Evolutionary conservation across 1,140 invertebrate genomes (phyloP).

Genomic region (Lethocerus indicus): DNA sequence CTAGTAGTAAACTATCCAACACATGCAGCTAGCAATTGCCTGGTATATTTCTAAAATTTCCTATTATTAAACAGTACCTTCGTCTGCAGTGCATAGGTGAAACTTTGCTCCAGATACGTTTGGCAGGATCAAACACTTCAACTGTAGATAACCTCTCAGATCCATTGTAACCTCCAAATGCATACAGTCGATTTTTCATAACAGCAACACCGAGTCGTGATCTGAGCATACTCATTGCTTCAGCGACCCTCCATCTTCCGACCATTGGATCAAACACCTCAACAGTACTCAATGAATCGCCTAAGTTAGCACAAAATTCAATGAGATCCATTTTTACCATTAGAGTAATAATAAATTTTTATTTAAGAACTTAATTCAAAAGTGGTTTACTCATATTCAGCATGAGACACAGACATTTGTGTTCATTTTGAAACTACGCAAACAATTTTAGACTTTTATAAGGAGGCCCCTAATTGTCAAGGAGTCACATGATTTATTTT

Average conservation of each 20-base stretch:
- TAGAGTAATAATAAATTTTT: not conserved
- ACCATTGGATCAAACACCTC: slow-evolving; percentile 66
- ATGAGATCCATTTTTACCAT: not conserved
- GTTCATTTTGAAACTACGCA: no score
- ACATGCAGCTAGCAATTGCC: no score
- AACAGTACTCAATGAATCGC: slow-evolving; percentile 72
- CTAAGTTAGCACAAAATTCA: slow-evolving; percentile 21
- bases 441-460: no score
- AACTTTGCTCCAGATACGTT: slow-evolving; percentile 59
- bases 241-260: slow-evolving; percentile 57
- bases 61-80: no score
- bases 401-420: no score
- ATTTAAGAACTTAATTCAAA: not conserved
- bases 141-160: slow-evolving; percentile 67
- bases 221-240: slow-evolving; percentile 70
- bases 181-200: slow-evolving; percentile 52
- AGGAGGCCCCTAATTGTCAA: no score
- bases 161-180: slow-evolving; percentile 68
- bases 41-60: no score
- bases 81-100: slow-evolving; percentile 68
- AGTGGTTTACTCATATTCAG: not conserved
- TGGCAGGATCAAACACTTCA: slow-evolving; percentile 65
- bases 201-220: slow-evolving; percentile 76
- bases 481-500: no score
- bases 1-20: no score